A percentile compares a stretch with the other conserved stretches of the same genome.
phyloP scores from a whole-genome alignment of 2,888 invertebrate genomes.

The Fabriciana adippe region DNA sequence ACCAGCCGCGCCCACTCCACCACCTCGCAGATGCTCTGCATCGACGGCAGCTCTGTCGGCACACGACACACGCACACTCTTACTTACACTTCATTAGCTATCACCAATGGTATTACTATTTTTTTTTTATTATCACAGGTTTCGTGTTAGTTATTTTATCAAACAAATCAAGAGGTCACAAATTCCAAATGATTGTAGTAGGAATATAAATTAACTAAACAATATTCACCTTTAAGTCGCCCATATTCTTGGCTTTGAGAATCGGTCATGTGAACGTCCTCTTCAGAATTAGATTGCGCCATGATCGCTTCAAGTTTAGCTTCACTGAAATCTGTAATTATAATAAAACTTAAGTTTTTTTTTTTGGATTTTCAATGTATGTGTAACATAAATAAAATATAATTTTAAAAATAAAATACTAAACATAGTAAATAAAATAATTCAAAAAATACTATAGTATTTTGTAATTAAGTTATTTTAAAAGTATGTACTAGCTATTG shows the following conservation, averaged over 20 bases:
- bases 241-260: conserved; percentile 41
- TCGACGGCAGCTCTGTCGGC: conserved; percentile 51
- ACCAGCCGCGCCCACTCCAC: conserved; percentile 92
- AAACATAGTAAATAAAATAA: too few relatives aligned
- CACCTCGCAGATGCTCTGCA: conserved; percentile 73
- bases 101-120: too few relatives aligned
- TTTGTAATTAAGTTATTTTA: too few relatives aligned
- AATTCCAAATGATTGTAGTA: background rate
- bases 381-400: background rate
- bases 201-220: background rate
- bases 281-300: conserved; percentile 51
- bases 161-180: too few relatives aligned
- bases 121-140: too few relatives aligned
- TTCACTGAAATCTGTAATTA: conserved; percentile 65
- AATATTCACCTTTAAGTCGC: conserved; percentile 26
- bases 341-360: background rate
- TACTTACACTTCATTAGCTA: too few relatives aligned
- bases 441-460: too few relatives aligned
- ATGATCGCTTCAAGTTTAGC: conserved; percentile 60
- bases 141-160: too few relatives aligned
- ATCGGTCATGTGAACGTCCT: conserved; percentile 61
- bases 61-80: too few relatives aligned
- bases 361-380: background rate
- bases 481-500: too few relatives aligned
- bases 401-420: too few relatives aligned